Conservation (phyloP, 1,140 invertebrate species). For the Drosophila bipectinata region DNA sequence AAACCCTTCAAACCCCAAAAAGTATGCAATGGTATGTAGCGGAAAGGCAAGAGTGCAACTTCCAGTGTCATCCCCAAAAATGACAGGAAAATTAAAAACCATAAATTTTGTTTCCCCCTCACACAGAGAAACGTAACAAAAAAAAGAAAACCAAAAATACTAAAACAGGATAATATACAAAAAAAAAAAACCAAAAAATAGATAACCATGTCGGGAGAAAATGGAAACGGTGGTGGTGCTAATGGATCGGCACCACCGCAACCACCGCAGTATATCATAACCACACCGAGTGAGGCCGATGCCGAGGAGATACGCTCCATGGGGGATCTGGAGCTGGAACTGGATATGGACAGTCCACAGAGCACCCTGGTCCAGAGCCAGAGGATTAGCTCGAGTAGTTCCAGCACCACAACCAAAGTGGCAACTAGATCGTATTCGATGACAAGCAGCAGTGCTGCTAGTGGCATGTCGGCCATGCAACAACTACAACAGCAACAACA, state of each 20-base stretch:
- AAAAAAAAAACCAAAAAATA: neutral
- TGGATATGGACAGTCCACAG: constrained; percentile 3
- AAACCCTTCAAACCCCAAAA: constrained; percentile 9
- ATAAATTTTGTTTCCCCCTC: constrained; percentile 39
- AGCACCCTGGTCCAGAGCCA: constrained; percentile 23
- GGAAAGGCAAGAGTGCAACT: constrained; percentile 19
- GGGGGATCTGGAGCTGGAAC: constrained; percentile 56
- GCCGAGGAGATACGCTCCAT: constrained; percentile 74
- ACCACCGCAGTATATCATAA: constrained; percentile 82
- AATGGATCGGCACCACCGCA: constrained; percentile 10
- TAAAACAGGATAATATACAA: neutral
- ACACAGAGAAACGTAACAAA: constrained; percentile 12
- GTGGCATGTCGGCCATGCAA: constrained; percentile 8
- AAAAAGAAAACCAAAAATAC: neutral
- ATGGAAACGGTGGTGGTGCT: constrained; percentile 24
- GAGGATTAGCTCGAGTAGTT: constrained; percentile 33
- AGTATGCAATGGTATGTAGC: constrained; percentile 44
- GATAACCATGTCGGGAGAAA: constrained; percentile 41
- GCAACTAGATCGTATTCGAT: constrained; percentile 74
- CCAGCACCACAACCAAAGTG: constrained; percentile 64
- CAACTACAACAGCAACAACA: constrained; percentile 24
- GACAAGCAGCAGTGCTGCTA: constrained; percentile 57
- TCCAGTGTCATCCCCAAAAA: constrained; percentile 1
- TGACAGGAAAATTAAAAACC: constrained; percentile 25
- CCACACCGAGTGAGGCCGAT: constrained; percentile 80